These are phyloP conservation scores for Iselma pallidipennis DNA, from an alignment of 2,888 invertebrate genomes.

Conservation along the genomic window DNA sequence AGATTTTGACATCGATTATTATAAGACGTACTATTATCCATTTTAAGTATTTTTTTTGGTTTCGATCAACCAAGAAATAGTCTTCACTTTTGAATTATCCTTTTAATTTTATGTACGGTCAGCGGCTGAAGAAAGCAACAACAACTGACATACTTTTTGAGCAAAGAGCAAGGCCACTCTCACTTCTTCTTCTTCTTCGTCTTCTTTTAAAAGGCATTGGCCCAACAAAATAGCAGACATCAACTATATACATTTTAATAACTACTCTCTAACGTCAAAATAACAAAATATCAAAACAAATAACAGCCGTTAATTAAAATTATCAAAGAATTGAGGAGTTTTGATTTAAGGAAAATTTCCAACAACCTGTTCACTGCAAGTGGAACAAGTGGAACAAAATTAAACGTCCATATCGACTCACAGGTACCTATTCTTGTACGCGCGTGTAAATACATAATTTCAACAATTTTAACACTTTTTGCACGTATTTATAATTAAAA, in stretches of 20 bases:
- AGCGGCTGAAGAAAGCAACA: constrained; percentile 48
- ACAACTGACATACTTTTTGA: constrained; percentile 45
- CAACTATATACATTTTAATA: neutral
- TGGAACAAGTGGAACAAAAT: neutral
- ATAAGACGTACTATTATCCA: too few species aligned
- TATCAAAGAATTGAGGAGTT: too few species aligned
- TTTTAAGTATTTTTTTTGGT: too few species aligned
- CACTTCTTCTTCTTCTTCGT: constrained; percentile 37
- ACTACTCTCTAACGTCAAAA: neutral
- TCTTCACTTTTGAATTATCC: neutral
- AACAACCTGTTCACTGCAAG: too few species aligned
- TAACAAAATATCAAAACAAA: neutral
- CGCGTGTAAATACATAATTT: neutral
- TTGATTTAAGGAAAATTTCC: neutral
- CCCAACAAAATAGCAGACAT: constrained; percentile 18
- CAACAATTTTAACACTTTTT: neutral
- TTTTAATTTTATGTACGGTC: constrained; percentile 25
- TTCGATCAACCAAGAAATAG: neutral
- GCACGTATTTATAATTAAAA: neutral
- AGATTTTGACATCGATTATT: too few species aligned
- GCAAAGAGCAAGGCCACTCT: constrained; percentile 51
- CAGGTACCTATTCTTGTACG: neutral
- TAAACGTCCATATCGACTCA: neutral
- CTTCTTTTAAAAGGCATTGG: constrained; percentile 16
- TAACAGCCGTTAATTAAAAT: neutral